Percentiles rank a stretch among this genome's conserved stretches.
phyloP scores from a whole-genome alignment of 1,140 invertebrate species.

The Harpegnathos saltator region DNA sequence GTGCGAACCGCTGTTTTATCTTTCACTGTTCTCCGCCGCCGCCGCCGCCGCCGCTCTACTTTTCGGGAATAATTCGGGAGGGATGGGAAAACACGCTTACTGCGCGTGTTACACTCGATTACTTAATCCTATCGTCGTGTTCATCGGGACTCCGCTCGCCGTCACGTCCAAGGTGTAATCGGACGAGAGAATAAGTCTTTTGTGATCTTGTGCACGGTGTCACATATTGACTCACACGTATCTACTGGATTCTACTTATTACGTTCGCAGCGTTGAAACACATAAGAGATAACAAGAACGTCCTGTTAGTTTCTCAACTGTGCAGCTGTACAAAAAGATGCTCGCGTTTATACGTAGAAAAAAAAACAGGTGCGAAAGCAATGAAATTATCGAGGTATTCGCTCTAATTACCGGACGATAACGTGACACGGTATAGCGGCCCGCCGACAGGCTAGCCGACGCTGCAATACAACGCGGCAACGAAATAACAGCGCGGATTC shows the following conservation, averaged over 20 bases:
- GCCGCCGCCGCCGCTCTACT: background rate
- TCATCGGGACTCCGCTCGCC: background rate
- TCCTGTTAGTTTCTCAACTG: too few species aligned
- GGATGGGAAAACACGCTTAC: background rate
- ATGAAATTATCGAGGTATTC: background rate
- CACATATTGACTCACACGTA: too few species aligned
- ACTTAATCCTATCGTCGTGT: background rate
- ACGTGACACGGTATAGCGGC: conserved; percentile 4
- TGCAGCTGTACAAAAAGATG: too few species aligned
- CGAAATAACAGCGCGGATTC: conserved; percentile 37
- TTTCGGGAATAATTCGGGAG: background rate
- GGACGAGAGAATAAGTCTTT: too few species aligned
- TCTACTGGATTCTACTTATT: too few species aligned
- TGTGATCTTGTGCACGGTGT: too few species aligned
- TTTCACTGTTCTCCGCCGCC: background rate
- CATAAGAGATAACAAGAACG: too few species aligned
- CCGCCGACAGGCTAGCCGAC: background rate
- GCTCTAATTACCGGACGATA: conserved; percentile 18
- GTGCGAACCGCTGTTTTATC: background rate
- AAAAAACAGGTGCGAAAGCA: background rate
- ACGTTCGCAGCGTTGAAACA: too few species aligned
- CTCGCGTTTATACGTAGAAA: background rate
- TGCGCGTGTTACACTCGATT: background rate
- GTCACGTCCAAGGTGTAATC: too few species aligned
- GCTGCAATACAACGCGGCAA: background rate